These are phyloP conservation scores for Theocolax elegans DNA, from an alignment of 1,140 invertebrate species.

Conservation along the genomic window DNA sequence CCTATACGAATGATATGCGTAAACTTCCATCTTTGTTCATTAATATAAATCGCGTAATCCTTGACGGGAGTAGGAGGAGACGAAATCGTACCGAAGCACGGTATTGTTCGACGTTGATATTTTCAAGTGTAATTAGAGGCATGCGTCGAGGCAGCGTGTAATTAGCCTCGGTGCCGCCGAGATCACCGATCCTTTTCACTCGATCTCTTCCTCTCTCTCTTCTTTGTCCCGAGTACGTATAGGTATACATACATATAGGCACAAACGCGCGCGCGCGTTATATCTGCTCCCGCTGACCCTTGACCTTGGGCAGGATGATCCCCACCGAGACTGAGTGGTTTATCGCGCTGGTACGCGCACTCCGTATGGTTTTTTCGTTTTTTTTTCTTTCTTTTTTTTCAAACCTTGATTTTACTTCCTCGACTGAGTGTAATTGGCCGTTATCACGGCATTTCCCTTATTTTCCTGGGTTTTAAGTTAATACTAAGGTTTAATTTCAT, in stretches of 20 bases:
- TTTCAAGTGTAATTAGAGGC: conserved; percentile 32
- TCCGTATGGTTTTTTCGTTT: too few species aligned
- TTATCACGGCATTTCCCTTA: too few species aligned
- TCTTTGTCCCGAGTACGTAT: not conserved
- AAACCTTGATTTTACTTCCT: too few species aligned
- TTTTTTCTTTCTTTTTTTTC: too few species aligned
- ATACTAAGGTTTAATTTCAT: too few species aligned
- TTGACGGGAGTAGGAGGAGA: too few species aligned
- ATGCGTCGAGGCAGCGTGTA: conserved; percentile 20
- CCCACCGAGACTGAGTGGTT: not conserved
- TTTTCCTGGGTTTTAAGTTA: too few species aligned
- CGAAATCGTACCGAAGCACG: too few species aligned
- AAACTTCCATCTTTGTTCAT: not conserved
- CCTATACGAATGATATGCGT: too few species aligned
- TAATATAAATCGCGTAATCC: conserved; percentile 15
- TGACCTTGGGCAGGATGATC: conserved; percentile 32
- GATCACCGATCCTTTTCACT: not conserved
- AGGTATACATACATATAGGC: not conserved
- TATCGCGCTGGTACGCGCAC: not conserved
- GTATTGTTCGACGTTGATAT: conserved; percentile 11
- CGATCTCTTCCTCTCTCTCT: not conserved
- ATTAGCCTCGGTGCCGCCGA: conserved; percentile 31
- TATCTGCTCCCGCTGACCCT: conserved; percentile 5
- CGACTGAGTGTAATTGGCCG: too few species aligned
- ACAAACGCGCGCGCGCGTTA: too few species aligned